Evolutionary conservation across 2,888 invertebrate species (phyloP), one percentile per base, ranked within the genome.

Genomic region (Parapristionchus giblindavisi): DNA sequence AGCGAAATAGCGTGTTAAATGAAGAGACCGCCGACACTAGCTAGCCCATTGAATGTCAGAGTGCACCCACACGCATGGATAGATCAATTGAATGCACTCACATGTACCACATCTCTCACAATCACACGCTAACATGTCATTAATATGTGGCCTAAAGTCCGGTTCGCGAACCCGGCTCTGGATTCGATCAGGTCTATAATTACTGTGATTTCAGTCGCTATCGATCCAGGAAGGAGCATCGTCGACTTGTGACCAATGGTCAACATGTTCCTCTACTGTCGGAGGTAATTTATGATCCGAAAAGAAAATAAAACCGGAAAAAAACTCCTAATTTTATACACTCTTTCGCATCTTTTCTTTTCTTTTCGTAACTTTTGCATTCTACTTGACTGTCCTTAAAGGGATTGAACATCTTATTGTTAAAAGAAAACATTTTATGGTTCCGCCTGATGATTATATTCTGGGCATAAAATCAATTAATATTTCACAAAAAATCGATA

Each of bases 191-290:
- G n/a, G n/a, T n/a, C n/a, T n/a, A n/a, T n/a, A n/a, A n/a, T n/a
- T n/a, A n/a, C n/a, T n/a, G n/a, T 58, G 40, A 73, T 81, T 84
- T 74, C 78, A 85, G 85, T 11, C 81, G 84, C 11, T 81, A 80
- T 74, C 82, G 84, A 32, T 71, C 80, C 14, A 72, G 79, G n/a
- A 80, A 80, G 68, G 82, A 82, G 52, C 77, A 78, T 52, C 76
- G 77, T 6, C 77, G 79, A 4, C 36, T 77, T 1, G 76, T 78
- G 24, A 81, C 82, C 52, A 87, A 85, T 75, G 87, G 87, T 63
- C 84, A 87, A 71, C 78, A 80, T 36, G 80, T 80, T 58, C 86
- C 85, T 52, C 81, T 88, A 40, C 80, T 87, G 36, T 80, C 79
- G 48, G 84, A 85, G 66, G 80, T 75, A 65, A 54, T 78, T 40